phyloP scores from a whole-genome alignment of 2,113 vertebrate species.

The Gasterosteus nipponicus region DNA sequence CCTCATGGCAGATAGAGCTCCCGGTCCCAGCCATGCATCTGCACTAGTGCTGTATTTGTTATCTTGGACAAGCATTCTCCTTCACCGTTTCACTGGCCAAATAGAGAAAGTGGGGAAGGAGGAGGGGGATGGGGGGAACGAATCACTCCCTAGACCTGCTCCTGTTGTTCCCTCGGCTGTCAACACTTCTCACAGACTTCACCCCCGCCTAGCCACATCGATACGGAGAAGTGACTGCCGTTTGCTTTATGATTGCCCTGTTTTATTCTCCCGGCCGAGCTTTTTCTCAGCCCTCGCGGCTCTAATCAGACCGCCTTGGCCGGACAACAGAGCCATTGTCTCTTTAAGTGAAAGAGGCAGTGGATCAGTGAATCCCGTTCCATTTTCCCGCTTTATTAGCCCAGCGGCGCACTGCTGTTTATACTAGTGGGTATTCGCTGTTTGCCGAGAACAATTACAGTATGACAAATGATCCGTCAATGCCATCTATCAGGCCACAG shows the following conservation, averaged over 20 bases:
- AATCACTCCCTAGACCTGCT: slow-evolving; percentile 74
- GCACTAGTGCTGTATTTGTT: slow-evolving; percentile 73
- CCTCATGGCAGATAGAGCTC: slow-evolving; percentile 62
- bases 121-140: slow-evolving; percentile 55
- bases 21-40: slow-evolving; percentile 65
- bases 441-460: slow-evolving; percentile 99
- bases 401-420: slow-evolving; percentile 92
- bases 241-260: slow-evolving; percentile 83
- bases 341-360: slow-evolving; percentile 88
- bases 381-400: slow-evolving; percentile 96
- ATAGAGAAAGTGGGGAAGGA: slow-evolving; percentile 56
- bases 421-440: slow-evolving; percentile 97
- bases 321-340: slow-evolving; percentile 83
- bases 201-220: slow-evolving; percentile 74
- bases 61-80: slow-evolving; percentile 72
- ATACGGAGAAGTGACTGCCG: slow-evolving; percentile 82
- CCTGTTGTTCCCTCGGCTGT: slow-evolving; percentile 80
- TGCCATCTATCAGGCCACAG: slow-evolving; percentile 95
- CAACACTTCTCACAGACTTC: slow-evolving; percentile 74
- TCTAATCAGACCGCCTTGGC: slow-evolving; percentile 75
- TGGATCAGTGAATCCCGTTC: slow-evolving; percentile 92
- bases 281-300: slow-evolving; percentile 68
- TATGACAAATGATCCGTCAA: slow-evolving; percentile 99
- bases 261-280: slow-evolving; percentile 70
- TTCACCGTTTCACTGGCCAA: slow-evolving; percentile 70